phyloP scores from a whole-genome alignment of 2,888 invertebrate species.

The Plebejus argus region DNA sequence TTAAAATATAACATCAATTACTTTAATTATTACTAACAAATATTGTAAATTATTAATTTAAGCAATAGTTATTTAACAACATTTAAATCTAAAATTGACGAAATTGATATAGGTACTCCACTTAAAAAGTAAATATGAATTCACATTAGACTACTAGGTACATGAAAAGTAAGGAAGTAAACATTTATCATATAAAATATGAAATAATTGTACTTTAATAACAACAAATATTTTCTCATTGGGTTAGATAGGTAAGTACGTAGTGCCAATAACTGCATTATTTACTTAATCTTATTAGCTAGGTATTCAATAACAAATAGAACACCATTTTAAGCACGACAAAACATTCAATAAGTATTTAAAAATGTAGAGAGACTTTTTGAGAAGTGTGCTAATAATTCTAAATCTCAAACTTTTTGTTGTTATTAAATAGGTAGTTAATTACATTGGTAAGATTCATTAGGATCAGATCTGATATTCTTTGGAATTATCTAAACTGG shows the following conservation, averaged over 20 bases:
- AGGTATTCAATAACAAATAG: conserved; percentile 82
- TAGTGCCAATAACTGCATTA: conserved; percentile 82
- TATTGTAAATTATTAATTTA: conserved; percentile 46
- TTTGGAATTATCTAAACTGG: conserved; percentile 57
- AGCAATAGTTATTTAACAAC: conserved; percentile 61
- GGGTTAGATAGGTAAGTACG: conserved; percentile 48
- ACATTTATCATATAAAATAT: conserved; percentile 49
- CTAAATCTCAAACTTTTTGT: conserved; percentile 71
- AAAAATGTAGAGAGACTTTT: conserved; percentile 82
- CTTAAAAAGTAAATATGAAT: conserved; percentile 66
- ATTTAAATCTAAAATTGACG: conserved; percentile 79
- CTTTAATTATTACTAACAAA: conserved; percentile 37
- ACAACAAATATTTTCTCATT: conserved; percentile 51
- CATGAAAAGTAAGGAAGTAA: conserved; percentile 50
- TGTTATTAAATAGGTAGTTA: conserved; percentile 53
- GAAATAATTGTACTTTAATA: conserved; percentile 41
- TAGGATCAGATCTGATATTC: conserved; percentile 70
- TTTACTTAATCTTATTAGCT: conserved; percentile 78
- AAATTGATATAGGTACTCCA: conserved; percentile 80
- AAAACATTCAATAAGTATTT: conserved; percentile 82
- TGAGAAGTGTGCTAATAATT: conserved; percentile 82
- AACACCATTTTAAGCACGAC: conserved; percentile 82
- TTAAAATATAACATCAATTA: conserved; percentile 38
- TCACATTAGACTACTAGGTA: conserved; percentile 56
- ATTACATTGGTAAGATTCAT: conserved; percentile 55